phyloP scores from a whole-genome alignment of 1,140 invertebrate species.

The Eupristina koningsbergeri region DNA sequence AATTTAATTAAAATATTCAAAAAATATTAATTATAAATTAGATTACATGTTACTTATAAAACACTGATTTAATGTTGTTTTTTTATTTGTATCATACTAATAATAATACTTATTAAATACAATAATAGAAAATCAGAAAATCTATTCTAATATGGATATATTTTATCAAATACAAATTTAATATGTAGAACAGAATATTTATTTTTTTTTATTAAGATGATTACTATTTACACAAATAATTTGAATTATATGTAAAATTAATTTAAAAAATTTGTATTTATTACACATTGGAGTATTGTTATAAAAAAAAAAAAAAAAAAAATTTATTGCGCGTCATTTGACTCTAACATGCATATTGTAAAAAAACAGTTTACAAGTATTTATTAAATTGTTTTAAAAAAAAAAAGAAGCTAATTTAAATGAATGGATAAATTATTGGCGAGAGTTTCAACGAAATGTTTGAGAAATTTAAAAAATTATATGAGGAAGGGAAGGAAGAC shows the following conservation, averaged over 20 bases:
- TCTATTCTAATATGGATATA: background rate
- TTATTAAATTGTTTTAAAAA: background rate
- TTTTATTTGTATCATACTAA: background rate
- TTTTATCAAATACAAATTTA: background rate
- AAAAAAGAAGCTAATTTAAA: background rate
- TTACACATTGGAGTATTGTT: too few relatives aligned
- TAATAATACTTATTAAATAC: background rate
- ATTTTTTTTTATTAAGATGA: background rate
- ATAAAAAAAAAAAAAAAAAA: too few relatives aligned
- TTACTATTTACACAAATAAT: background rate
- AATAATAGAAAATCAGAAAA: background rate
- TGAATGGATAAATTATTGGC: too few relatives aligned
- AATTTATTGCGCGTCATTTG: too few relatives aligned
- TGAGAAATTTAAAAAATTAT: background rate
- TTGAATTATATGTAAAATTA: background rate
- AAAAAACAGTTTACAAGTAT: too few relatives aligned
- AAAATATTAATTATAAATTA: background rate
- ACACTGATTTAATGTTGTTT: background rate
- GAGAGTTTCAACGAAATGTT: too few relatives aligned
- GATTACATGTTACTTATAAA: background rate
- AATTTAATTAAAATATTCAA: slow-evolving; percentile 13
- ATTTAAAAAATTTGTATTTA: too few relatives aligned
- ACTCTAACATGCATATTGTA: too few relatives aligned
- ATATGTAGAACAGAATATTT: background rate
- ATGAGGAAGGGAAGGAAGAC: background rate